Base-by-base conservation (phyloP, 2,797 vertebrate genomes). In the Neoniphon sammara region DNA sequence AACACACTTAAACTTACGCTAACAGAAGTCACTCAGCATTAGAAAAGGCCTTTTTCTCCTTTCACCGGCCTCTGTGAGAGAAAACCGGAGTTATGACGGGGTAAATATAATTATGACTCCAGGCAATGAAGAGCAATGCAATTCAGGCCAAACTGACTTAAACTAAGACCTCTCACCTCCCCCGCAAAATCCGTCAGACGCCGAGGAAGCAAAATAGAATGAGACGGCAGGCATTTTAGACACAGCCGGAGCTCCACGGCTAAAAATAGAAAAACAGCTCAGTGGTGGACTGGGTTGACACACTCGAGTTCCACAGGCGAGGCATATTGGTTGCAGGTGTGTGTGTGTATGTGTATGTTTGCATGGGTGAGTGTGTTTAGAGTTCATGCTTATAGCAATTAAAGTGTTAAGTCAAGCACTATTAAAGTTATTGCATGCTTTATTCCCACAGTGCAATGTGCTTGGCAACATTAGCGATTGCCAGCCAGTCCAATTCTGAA, bases 221-320 rank as follows among this genome's bases (percentile, higher is more conserved):
- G 82, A 85, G 75, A 56, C 76, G 68, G 81, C 70, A 49, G 78
- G 80, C 82, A 50, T 77, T 84, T 77, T 42, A 70, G 71, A 82
- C 73, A 34, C 80, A 78, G 82, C 77, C 71, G 11, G 70, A 75
- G 79, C 83, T 73, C 64, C 15, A 61, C 0, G 0, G 79, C 87
- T 93, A 93, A 83, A 89, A 92, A 91, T 92, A 93, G 89, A 89
- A 75, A 80, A 75, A 78, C n/a, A 88, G 67, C 79, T 89, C 80
- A 83, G 82, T 21, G 9, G 57, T 84, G 80, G 77, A 87, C 85
- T 77, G 77, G 64, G 55, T 76, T 7, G 15, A 57, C 67, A 54
- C 21, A 50, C 84, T 88, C 82, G 15, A 61, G 83, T 75, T 87
- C 80, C 86, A 83, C 64, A 55, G 49, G 61, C 0, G 25, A 74